These are phyloP conservation scores for Anastrepha obliqua DNA, from an alignment of 1,140 invertebrate species.

Conservation along the genomic window DNA sequence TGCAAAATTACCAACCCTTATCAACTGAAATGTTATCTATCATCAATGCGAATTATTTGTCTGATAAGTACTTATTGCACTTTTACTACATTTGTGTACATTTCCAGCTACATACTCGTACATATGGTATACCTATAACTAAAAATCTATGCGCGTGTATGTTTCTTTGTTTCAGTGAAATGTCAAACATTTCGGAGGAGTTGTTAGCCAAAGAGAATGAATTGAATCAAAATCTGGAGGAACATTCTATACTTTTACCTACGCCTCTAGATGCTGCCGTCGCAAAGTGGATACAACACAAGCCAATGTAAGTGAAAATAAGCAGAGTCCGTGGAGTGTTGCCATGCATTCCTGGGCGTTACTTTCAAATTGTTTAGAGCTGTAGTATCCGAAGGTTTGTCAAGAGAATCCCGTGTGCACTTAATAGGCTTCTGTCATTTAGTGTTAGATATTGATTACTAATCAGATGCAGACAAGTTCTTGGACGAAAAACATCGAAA, in stretches of 20 bases:
- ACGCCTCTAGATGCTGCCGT: slow-evolving; percentile 80
- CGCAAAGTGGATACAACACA: slow-evolving; percentile 65
- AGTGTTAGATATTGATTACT: no score
- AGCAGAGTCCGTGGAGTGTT: no score
- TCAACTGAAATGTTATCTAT: neutral
- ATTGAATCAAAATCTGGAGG: slow-evolving; percentile 75
- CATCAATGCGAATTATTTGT: neutral
- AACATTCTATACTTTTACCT: slow-evolving; percentile 78
- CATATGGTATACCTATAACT: neutral
- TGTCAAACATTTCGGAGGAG: slow-evolving; percentile 63
- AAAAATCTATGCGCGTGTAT: neutral
- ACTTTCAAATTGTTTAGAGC: no score
- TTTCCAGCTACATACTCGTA: neutral
- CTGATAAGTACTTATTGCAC: neutral
- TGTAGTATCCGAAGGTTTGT: no score
- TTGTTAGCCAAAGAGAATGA: slow-evolving; percentile 65
- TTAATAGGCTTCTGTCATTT: no score
- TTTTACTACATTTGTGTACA: slow-evolving; percentile 49
- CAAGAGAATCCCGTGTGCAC: no score
- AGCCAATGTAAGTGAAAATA: slow-evolving; percentile 62
- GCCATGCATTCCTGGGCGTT: no score
- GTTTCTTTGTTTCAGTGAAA: slow-evolving; percentile 58
- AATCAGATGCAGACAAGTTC: no score
- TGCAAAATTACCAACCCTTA: neutral
- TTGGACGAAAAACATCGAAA: no score